phyloP scores from a whole-genome alignment of 2,888 invertebrate species.

The Sepiola atlantica region DNA sequence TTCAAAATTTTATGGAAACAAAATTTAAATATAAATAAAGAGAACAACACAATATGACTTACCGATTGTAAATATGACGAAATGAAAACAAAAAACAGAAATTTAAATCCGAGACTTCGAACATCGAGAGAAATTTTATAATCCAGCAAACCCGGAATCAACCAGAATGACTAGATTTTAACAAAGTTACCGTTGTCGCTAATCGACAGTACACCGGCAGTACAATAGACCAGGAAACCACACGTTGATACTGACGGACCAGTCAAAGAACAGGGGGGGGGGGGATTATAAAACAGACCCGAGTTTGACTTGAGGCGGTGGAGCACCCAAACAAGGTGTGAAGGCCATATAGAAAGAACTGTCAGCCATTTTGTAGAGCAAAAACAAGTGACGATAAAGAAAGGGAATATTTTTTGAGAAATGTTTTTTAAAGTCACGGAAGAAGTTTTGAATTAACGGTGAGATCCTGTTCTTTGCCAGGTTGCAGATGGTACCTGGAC shows the following conservation, averaged over 20 bases:
- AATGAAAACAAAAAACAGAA: background rate
- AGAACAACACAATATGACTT: background rate
- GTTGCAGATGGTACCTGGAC: constrained; percentile 15
- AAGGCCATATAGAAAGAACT: background rate
- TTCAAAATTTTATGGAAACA: background rate
- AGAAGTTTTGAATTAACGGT: background rate
- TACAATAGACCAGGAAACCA: constrained; percentile 2
- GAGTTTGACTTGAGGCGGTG: background rate
- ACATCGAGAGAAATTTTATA: background rate
- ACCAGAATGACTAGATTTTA: background rate
- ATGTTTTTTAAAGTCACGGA: background rate
- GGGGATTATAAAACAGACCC: background rate
- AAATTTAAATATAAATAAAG: background rate
- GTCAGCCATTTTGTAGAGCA: background rate
- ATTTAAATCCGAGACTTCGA: background rate
- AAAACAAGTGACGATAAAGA: background rate
- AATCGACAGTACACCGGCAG: background rate
- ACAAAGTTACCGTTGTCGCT: background rate
- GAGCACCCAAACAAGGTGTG: background rate
- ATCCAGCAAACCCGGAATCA: background rate
- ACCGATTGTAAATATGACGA: background rate
- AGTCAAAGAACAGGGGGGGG: background rate
- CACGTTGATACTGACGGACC: constrained; percentile 2
- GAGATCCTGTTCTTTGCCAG: constrained; percentile 15
- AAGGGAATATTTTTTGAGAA: background rate